Evolutionary conservation across 2,113 vertebrate genomes (phyloP), one percentile per base, ranked within the genome.

Genomic region (Phylloscopus trochiloides): DNA sequence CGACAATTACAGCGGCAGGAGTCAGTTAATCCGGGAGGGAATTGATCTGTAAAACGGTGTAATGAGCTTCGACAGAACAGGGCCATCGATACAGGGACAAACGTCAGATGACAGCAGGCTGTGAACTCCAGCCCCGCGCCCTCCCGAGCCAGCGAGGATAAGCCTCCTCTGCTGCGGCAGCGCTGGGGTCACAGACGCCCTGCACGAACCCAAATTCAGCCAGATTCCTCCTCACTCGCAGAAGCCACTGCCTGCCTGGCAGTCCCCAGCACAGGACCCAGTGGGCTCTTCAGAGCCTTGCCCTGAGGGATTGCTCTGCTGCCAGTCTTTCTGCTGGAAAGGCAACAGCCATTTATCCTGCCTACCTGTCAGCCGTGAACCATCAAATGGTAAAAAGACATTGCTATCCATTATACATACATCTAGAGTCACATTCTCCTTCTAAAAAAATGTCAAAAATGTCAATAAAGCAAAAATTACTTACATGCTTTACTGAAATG

Each of bases 11-110:
- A 24, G 43, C 7, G 20, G 82, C 82, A 88, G 66, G 31, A 92
- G 74, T 42, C 78, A 42, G 54, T 54, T 93, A 95, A 94, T 88
- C 92, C 88, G 51, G 74, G 24, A 26, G 88, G 74, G 74, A 88
- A 95, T 4, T 72, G 95, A 97, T 94, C 88, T 68, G 85, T 76
- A 75, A 90, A 94, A 85, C 25, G 34, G 66, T 20, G 16, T 90
- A 93, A 96, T 90, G 61, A 94, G 88, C 78, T 93, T 32, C 3
- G 8, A 79, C 58, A 90, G 82, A 88, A 90, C 62, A 82, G 66
- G 81, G 85, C 45, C 90, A 90, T 86, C 12, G 12, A 94, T 50
- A 93, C 52, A 29, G 54, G 38, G 57, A 20, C 61, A 4, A 70
- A 78, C 3, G 0, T 40, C 73, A 87, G 36, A 43, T 0, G 5